Evolutionary conservation across 2,888 invertebrate genomes (phyloP), one percentile per base, ranked within the genome.

Genomic region (Prostheceraeus crozeri): DNA sequence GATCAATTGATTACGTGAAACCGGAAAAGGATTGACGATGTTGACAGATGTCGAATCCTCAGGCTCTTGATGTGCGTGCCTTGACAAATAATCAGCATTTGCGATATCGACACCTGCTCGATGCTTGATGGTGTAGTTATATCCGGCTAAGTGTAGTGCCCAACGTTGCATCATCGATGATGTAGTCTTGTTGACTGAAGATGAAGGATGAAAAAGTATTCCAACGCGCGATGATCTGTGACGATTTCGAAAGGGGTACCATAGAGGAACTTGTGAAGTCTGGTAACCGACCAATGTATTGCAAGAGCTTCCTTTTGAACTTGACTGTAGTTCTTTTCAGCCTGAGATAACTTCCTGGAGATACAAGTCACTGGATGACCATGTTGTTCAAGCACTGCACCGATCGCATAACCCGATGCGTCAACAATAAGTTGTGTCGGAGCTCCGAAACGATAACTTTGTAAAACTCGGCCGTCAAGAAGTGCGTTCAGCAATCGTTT

Each of bases 281-380:
- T 48, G 11, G 23, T 48, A 19, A 48, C 48, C 6, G 48, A 25
- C 48, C 48, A 48, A 30, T 48, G 48, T 25, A 48, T 48, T 28
- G 48, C 48, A 11, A 48, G 48, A 23, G 48, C 25, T 19, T 48
- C 48, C 25, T 48, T 48, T 16, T 48, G 48, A 19, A 30, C 28
- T 48, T 48, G 25, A 14, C 48, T 48, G 14, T 48, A 48, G 23
- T 30, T 30, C 28, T 21, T 48, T 16, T 48, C 40, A 40, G 25
- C 14, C 28, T 48, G 23, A 25, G 48, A 19, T 30, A 48, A 48
- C 19, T 4, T 48, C 14, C 25, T 19, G 4, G 25, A 48, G 4
- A 48, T 16, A 48, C 48, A 48, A 48, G 28, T 48, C n/a, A 48
- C 28, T 28, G 48, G 19, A 48, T 48, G 25, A 30, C 48, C 48